Evolutionary conservation across 1,140 invertebrate genomes (phyloP).

Genomic region (Patella vulgata): DNA sequence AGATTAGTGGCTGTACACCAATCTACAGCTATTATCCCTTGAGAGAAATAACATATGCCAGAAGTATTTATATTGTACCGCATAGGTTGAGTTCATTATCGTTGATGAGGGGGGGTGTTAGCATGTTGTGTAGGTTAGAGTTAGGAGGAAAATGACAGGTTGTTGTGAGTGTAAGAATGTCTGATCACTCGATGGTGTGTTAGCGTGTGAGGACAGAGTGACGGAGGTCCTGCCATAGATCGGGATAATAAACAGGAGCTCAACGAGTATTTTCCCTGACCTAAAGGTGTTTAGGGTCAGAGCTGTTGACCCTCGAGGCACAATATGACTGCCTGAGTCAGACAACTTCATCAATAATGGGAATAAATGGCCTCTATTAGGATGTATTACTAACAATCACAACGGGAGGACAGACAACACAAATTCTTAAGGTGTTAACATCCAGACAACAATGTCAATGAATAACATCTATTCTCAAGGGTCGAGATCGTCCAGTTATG

Average conservation of each 20-base stretch:
- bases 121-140: not conserved
- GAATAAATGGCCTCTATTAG: conserved; percentile 28
- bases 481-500: too few species aligned
- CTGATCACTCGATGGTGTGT: not conserved
- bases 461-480: too few species aligned
- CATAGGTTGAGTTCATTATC: conserved; percentile 8
- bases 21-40: conserved; percentile 22
- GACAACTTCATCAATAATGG: conserved; percentile 26
- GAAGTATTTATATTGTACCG: conserved; percentile 13
- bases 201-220: not conserved
- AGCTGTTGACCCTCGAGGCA: not conserved
- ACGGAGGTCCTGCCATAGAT: not conserved
- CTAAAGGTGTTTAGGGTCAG: not conserved
- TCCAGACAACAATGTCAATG: too few species aligned
- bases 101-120: not conserved
- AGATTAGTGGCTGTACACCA: conserved; percentile 15
- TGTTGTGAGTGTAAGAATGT: conserved; percentile 1
- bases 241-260: not conserved
- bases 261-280: not conserved
- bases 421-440: too few species aligned
- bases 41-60: conserved; percentile 15
- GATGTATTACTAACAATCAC: conserved; percentile 21
- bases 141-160: not conserved
- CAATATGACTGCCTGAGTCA: conserved; percentile 1
- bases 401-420: not conserved